A percentile compares a stretch with the other conserved stretches of the same genome.
Conservation (phyloP, 2,797 vertebrate genomes). For the Melanotaenia trifasciata region DNA sequence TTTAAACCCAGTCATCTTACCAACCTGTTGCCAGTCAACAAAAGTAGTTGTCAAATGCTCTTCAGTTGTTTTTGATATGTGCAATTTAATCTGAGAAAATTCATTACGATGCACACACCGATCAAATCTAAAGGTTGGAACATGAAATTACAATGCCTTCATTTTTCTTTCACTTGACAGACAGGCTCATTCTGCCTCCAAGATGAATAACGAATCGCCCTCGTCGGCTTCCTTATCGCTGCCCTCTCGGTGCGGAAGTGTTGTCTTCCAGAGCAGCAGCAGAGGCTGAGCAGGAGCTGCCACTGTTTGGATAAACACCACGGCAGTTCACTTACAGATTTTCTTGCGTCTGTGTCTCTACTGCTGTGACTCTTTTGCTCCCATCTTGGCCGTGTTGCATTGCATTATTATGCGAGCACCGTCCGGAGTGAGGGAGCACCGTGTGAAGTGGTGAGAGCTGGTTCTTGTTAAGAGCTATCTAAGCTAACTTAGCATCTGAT, state of each 20-base stretch:
- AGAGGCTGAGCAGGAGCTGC: slow-evolving; percentile 62
- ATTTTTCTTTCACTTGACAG: neutral
- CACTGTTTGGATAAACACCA: slow-evolving; percentile 62
- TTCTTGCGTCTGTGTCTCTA: slow-evolving; percentile 9
- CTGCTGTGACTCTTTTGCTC: slow-evolving; percentile 35
- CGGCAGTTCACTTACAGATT: slow-evolving; percentile 35
- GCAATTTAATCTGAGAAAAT: neutral
- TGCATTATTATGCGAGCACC: slow-evolving; percentile 74
- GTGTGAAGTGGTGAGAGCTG: slow-evolving; percentile 80
- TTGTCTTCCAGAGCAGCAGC: slow-evolving; percentile 57
- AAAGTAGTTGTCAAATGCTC: neutral
- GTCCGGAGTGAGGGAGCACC: slow-evolving; percentile 72
- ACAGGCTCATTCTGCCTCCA: neutral
- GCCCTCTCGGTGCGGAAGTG: slow-evolving; percentile 80
- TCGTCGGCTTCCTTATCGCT: slow-evolving; percentile 72
- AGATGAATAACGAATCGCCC: slow-evolving; percentile 44
- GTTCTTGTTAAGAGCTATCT: slow-evolving; percentile 46
- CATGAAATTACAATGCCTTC: neutral
- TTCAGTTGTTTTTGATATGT: too few species aligned
- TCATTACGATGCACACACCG: neutral
- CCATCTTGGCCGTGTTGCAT: slow-evolving; percentile 37
- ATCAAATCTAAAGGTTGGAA: neutral
- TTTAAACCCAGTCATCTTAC: neutral
- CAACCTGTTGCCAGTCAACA: neutral
- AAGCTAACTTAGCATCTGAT: slow-evolving; percentile 73